Percentiles rank a stretch among this genome's conserved stretches.
Conservation (phyloP, 92 coral and sea anemone genomes). For the Micromussa lordhowensis region DNA sequence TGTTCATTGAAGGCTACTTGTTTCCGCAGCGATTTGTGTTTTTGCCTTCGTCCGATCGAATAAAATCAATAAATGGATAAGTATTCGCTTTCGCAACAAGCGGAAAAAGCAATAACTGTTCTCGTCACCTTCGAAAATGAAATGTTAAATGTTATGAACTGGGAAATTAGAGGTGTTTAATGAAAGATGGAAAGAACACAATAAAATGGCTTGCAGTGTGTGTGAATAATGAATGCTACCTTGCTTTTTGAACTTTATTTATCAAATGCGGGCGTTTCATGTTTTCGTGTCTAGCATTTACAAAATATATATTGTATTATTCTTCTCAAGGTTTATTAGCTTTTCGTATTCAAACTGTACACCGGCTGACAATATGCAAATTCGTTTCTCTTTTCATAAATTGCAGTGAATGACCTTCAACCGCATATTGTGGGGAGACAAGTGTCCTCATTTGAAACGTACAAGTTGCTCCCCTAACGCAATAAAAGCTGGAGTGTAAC, state of each 20-base stretch:
- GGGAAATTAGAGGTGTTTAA: not conserved
- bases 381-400: not conserved
- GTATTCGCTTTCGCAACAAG: not conserved
- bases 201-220: not conserved
- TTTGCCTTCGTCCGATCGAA: not conserved
- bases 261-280: not conserved
- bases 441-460: not conserved
- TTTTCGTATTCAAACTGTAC: not conserved
- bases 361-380: not conserved
- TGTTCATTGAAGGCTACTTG: not conserved
- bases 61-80: not conserved
- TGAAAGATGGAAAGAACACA: not conserved
- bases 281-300: not conserved
- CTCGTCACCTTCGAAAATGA: not conserved
- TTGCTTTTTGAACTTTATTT: not conserved
- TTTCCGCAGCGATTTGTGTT: not conserved
- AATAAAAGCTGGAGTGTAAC: not conserved
- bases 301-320: not conserved
- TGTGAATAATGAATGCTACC: not conserved
- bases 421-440: not conserved
- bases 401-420: not conserved
- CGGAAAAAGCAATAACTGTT: not conserved
- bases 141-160: slow-evolving; percentile 1
- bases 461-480: not conserved
- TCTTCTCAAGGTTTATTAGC: not conserved